These are phyloP conservation scores for Fregetta grallaria DNA, from an alignment of 2,113 vertebrate species.

Conservation along the genomic window DNA sequence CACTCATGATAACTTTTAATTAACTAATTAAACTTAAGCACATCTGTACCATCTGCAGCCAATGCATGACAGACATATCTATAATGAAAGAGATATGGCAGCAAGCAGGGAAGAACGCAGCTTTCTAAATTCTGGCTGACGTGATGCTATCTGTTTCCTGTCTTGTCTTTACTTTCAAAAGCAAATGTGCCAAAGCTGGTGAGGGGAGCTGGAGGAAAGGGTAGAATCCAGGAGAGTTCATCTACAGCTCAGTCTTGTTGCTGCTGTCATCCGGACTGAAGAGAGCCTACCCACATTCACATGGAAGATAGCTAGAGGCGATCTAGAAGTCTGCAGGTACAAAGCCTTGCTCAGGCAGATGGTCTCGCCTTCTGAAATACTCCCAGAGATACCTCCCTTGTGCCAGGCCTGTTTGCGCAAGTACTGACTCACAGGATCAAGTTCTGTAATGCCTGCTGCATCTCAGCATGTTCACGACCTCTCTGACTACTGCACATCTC, in stretches of 20 bases:
- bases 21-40: not conserved
- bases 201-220: not conserved
- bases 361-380: not conserved
- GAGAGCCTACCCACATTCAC: not conserved
- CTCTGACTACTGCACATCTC: not conserved
- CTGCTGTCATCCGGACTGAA: not conserved
- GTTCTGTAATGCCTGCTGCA: not conserved
- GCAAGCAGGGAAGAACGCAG: not conserved
- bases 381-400: not conserved
- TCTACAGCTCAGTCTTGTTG: not conserved
- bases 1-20: not conserved
- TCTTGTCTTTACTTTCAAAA: not conserved
- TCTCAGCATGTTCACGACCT: rapidly evolving
- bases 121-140: not conserved
- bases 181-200: not conserved
- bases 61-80: not conserved
- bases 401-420: not conserved
- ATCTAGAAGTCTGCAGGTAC: not conserved
- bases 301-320: not conserved
- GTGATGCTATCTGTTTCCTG: not conserved
- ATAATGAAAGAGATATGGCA: not conserved
- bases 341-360: not conserved
- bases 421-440: not conserved
- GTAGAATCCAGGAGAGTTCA: not conserved
- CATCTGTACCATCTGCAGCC: not conserved